Base-by-base conservation (phyloP, 2,797 vertebrate species). In the Diceros bicornis region DNA sequence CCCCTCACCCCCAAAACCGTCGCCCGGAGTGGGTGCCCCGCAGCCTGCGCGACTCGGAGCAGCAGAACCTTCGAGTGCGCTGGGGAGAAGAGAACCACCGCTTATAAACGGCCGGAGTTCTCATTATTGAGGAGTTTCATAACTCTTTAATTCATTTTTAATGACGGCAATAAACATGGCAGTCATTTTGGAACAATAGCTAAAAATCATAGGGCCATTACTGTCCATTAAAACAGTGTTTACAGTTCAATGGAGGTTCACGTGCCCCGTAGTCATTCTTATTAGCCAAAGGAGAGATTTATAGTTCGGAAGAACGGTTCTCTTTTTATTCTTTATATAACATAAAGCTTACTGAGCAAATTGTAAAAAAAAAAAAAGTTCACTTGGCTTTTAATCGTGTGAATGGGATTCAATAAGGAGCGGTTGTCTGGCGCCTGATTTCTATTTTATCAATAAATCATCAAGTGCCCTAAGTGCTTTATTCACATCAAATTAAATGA, bases 371-470 rank as follows among this genome's bases (percentile, higher is more conserved):
- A 94, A 78, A 81, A 92, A 94, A 88, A 97, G 93, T 97, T 98
- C 81, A 94, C 98, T 97, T 98, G 61, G 82, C 98, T 98, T 98
- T 98, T 98, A 98, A 98, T 98, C 34, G 52, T 96, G 95, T 97
- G 98, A 97, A 96, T 97, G 97, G 98, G 97, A 98, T 98, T 98
- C 98, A 98, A 98, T 97, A 98, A 99, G 98, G 98, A 98, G 98
- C 98, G 98, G 98, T 97, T 98, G 97, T 98, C 98, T 97, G 98
- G 94, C 37, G 21, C 86, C 98, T 98, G 98, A 98, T 98, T 99
- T 98, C 98, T 99, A 98, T 98, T 98, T 98, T 98, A 99, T 99
- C 99, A 99, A 98, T 99, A 99, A 98, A 98, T 99, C 98, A 98
- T 99, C 98, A 98, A 99, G 98, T 98, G 96, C 98, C 96, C 98